A percentile compares a stretch with the other conserved stretches of the same genome.
These are phyloP conservation scores for Cartodere bifasciata DNA, from an alignment of 2,888 invertebrate genomes.

Conservation along the genomic window DNA sequence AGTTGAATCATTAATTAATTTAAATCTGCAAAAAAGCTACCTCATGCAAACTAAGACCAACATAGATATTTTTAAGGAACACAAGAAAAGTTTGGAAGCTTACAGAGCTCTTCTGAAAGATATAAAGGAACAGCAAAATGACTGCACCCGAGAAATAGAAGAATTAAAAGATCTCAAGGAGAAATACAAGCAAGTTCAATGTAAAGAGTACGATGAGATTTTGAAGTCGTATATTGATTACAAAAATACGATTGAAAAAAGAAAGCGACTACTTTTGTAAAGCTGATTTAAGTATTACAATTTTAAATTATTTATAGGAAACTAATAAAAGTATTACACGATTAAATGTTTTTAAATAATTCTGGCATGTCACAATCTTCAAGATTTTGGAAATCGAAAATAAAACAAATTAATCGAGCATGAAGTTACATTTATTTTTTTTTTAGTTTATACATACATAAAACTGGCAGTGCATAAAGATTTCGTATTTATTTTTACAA, in stretches of 20 bases:
- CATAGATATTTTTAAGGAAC: constrained; percentile 34
- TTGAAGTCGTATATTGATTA: constrained; percentile 32
- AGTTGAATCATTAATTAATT: constrained; percentile 27
- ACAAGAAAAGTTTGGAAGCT: constrained; percentile 31
- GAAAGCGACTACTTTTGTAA: no score
- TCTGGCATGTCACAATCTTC: no score
- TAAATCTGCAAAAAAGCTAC: constrained; percentile 28
- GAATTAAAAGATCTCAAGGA: constrained; percentile 29
- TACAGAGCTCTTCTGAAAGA: constrained; percentile 30
- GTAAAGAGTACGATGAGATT: constrained; percentile 35
- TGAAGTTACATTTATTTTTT: no score
- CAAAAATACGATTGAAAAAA: constrained; percentile 31
- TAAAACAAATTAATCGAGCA: no score
- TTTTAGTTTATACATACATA: no score
- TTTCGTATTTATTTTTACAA: no score
- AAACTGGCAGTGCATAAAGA: no score
- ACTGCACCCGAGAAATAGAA: constrained; percentile 29
- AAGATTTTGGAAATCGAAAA: no score
- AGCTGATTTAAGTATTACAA: no score
- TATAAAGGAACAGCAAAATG: constrained; percentile 30
- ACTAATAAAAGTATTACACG: no score
- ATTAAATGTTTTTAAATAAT: no score
- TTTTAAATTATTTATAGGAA: no score
- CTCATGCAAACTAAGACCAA: constrained; percentile 21
- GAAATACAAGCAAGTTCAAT: constrained; percentile 31